These are phyloP conservation scores for Helarctos malayanus DNA, from an alignment of 2,797 vertebrate species.

Conservation along the genomic window DNA sequence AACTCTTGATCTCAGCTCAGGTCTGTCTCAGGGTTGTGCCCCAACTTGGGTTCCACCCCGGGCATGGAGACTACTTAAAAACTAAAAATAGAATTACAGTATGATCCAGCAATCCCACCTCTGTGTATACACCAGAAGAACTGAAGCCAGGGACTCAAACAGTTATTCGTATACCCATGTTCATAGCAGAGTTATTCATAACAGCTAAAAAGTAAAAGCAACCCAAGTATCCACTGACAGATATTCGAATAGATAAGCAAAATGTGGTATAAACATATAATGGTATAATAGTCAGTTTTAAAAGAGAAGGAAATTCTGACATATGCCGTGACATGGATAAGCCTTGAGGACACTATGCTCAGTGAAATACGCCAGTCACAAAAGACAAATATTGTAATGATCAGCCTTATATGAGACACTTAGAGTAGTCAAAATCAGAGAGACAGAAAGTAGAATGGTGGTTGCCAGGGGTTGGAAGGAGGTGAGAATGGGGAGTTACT, in stretches of 20 bases:
- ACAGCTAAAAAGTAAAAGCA: neutral
- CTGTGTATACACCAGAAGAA: neutral
- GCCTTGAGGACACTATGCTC: neutral
- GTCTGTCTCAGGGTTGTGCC: neutral
- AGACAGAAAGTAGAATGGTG: neutral
- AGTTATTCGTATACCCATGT: neutral
- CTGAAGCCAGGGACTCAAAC: neutral
- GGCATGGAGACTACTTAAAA: neutral
- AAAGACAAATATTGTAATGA: neutral
- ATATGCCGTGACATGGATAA: neutral
- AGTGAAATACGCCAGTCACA: neutral
- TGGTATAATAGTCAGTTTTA: neutral
- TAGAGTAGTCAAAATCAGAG: neutral
- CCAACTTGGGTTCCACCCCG: neutral
- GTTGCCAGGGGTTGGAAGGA: neutral
- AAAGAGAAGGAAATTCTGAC: slow-evolving; percentile 1
- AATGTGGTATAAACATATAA: neutral
- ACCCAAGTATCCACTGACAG: neutral
- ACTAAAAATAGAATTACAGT: neutral
- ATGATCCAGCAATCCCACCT: neutral
- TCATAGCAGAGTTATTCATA: neutral
- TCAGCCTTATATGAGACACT: neutral
- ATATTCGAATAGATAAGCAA: neutral
- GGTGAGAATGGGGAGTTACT: neutral
- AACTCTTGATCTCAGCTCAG: neutral